Evolutionary conservation across 2,113 vertebrate genomes (phyloP).

Genomic region (Nyctereutes procyonoides): DNA sequence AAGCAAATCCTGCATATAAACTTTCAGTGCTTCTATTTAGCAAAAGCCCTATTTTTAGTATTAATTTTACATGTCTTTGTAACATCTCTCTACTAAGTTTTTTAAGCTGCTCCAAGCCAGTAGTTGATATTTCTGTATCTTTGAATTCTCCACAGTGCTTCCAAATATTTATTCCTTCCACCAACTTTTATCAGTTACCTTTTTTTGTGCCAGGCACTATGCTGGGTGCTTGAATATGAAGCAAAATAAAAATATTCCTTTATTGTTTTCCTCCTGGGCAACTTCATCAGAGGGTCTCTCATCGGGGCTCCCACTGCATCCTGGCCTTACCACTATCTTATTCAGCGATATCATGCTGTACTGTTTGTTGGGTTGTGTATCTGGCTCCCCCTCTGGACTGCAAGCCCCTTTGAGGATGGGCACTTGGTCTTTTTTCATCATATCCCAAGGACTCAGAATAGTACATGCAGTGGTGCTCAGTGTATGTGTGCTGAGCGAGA

Average conservation of each 20-base stretch:
- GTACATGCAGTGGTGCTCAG: background rate
- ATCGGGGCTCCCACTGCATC: background rate
- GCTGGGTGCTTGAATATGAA: background rate
- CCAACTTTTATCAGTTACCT: background rate
- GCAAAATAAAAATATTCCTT: background rate
- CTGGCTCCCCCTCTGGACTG: background rate
- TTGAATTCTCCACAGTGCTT: background rate
- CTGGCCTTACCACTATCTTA: background rate
- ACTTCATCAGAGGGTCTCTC: background rate
- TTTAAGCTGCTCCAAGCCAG: background rate
- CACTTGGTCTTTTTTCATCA: background rate
- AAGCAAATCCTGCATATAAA: background rate
- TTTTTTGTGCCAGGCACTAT: background rate
- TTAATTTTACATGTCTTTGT: background rate
- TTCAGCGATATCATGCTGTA: background rate
- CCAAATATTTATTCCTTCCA: background rate
- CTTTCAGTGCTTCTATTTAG: background rate
- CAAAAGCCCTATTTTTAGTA: background rate
- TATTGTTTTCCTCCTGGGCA: background rate
- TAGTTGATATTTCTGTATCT: background rate
- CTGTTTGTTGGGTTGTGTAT: background rate
- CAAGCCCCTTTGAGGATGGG: background rate
- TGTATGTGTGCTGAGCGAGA: background rate
- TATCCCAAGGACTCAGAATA: background rate
- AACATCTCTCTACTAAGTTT: background rate